These are phyloP conservation scores for Neodiprion virginianus DNA, from an alignment of 1,140 invertebrate species.

Conservation along the genomic window DNA sequence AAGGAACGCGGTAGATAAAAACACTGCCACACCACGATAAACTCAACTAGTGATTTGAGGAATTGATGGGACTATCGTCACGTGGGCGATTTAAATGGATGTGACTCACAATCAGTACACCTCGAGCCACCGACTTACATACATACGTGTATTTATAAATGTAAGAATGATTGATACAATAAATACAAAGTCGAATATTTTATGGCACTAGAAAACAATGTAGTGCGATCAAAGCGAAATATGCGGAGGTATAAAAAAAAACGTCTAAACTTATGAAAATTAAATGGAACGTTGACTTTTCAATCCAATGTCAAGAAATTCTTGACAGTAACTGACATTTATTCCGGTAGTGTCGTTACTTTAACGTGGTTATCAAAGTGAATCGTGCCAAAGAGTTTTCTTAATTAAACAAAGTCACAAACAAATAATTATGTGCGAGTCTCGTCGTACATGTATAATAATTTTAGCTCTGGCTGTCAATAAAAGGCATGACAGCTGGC, in stretches of 20 bases:
- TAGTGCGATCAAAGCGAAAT: background rate
- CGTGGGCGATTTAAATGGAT: background rate
- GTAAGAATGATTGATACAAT: slow-evolving; percentile 3
- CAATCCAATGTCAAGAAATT: background rate
- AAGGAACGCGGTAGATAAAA: background rate
- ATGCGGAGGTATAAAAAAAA: background rate
- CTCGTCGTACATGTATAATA: background rate
- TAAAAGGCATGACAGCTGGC: slow-evolving; percentile 5
- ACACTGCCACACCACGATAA: background rate
- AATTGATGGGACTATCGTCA: background rate
- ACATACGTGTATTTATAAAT: background rate
- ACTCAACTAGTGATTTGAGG: background rate
- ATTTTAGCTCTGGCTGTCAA: background rate
- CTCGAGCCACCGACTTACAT: background rate
- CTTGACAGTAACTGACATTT: background rate
- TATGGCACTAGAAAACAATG: slow-evolving; percentile 5
- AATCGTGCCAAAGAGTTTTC: no score
- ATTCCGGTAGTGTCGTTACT: background rate
- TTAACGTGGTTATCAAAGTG: no score
- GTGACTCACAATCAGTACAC: background rate
- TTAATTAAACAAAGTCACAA: no score
- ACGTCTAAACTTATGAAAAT: background rate
- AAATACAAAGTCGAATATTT: background rate
- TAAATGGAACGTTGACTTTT: background rate
- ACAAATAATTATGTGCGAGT: background rate